Conservation (phyloP, 2,797 vertebrate genomes). For the Ispidina lecontei region DNA sequence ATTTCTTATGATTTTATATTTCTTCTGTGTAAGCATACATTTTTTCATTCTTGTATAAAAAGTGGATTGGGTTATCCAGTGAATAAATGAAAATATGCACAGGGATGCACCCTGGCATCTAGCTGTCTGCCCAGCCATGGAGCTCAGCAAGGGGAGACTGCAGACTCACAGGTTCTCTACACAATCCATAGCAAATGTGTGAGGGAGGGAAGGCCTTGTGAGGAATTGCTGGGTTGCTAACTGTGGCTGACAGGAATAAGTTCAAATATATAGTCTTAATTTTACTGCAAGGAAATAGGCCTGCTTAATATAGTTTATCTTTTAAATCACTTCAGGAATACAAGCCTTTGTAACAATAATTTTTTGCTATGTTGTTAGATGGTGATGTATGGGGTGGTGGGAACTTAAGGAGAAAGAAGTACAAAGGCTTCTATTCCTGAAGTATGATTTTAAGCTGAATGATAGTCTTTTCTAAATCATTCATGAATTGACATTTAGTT, state of each 20-base stretch:
- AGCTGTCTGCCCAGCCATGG: too few species aligned
- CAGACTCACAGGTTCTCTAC: background rate
- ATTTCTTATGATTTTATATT: background rate
- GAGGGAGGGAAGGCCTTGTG: background rate
- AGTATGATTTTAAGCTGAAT: background rate
- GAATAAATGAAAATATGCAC: background rate
- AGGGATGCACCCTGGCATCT: too few species aligned
- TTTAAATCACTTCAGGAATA: background rate
- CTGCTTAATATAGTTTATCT: background rate
- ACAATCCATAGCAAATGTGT: background rate
- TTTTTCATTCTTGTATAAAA: background rate
- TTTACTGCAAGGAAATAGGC: background rate
- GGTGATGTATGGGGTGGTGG: accelerated
- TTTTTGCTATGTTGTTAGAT: background rate
- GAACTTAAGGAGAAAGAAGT: background rate
- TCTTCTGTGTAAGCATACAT: background rate
- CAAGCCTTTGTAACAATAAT: background rate
- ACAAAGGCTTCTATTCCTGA: too few species aligned
- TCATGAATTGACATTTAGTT: background rate
- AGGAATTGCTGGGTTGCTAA: background rate
- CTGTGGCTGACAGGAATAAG: background rate
- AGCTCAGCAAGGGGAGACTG: too few species aligned
- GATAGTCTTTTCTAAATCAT: background rate
- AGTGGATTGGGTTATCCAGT: background rate
- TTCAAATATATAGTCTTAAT: background rate